Evolutionary conservation across 1,140 invertebrate genomes (phyloP), one percentile per base, ranked within the genome.

Genomic region (Danaus plexippus): DNA sequence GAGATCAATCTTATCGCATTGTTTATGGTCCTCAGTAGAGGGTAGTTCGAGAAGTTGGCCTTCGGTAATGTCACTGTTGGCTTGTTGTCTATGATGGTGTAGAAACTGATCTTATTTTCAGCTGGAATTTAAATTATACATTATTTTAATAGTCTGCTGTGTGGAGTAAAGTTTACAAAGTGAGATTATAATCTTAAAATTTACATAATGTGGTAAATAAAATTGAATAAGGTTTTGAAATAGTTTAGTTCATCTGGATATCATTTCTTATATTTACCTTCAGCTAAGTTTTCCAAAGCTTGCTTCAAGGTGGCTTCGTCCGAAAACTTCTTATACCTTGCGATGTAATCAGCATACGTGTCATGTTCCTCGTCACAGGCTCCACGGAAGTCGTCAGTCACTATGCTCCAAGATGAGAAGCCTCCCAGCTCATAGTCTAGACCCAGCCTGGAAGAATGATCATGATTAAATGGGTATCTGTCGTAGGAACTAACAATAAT

Each of bases 331-430:
- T 58, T 52, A 44, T 45, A 58, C 43, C 56, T 52, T 7, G 45
- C 50, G 11, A 47, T 22, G 45, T 52, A 58, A 43, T 58, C 56
- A 43, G 43, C 52, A 11, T 52, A 58, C 0, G 56, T 58, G 12
- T 65, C 59, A 0, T 45, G 52, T 46, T 53, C 48, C 18, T 50
- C 56, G 7, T 58, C 50, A 42, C 53, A 66, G 1, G 48, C 15
- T 9, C 57, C 61, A 13, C 54, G 59, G 44, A 63, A 63, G 43
- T 63, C 61, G 13, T 63, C 61, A 2, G 57, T 52, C 10, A 52
- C 53, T 11, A 59, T 50, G 46, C 50, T 56, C 48, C 53, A 63
- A n/a, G 43, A 49, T 11, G 54, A 44, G 18, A 63, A 50, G 11
- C 61, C 61, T 10, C 48, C 61, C 9, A 63, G 49, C 9, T 51